phyloP scores from a whole-genome alignment of 2,113 vertebrate genomes.

The Sinocyclocheilus grahami region DNA sequence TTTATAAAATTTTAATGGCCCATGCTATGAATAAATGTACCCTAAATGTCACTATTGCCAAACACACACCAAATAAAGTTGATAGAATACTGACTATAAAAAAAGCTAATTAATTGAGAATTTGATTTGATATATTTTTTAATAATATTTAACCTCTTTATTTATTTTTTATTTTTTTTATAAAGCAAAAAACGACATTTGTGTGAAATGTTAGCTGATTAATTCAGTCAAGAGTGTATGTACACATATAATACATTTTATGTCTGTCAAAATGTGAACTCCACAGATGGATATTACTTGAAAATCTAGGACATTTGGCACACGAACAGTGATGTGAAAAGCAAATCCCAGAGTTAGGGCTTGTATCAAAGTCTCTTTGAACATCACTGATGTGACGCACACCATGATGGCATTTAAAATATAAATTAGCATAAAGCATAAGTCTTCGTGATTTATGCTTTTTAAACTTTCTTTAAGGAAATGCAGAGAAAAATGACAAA shows the following conservation, averaged over 20 bases:
- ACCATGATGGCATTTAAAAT: slow-evolving; percentile 17
- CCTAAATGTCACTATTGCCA: background rate
- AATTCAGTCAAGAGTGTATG: background rate
- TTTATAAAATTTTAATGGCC: background rate
- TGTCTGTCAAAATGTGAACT: background rate
- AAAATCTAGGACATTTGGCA: slow-evolving; percentile 31
- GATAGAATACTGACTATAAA: background rate
- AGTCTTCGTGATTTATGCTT: slow-evolving; percentile 24
- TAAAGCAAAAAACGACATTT: background rate
- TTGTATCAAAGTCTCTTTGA: slow-evolving; percentile 33
- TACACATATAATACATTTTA: background rate
- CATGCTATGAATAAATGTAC: slow-evolving; percentile 11
- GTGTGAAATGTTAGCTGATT: background rate
- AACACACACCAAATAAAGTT: background rate
- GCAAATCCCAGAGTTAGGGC: background rate
- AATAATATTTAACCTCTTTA: background rate
- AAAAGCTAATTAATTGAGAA: background rate
- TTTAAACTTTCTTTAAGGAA: background rate
- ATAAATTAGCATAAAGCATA: background rate
- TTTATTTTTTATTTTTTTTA: background rate
- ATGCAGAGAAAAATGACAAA: background rate
- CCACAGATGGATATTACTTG: background rate
- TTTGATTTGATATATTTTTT: background rate
- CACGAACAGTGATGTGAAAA: background rate
- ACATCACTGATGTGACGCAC: background rate